Conservation (phyloP, 2,113 vertebrate species). For the Triplophysa dalaica region DNA sequence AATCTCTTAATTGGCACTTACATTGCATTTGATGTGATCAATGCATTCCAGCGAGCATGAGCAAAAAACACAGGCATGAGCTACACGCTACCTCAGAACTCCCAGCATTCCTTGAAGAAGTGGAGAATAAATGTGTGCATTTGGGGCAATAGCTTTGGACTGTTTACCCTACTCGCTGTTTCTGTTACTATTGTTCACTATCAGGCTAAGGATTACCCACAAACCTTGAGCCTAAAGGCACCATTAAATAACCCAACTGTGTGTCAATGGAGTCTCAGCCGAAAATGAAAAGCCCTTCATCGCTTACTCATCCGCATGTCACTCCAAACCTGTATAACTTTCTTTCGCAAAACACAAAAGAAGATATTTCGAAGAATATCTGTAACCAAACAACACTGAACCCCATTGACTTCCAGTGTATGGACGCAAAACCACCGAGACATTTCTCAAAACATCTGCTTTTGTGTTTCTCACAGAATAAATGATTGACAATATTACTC, state of each 20-base stretch:
- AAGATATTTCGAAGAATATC: no score
- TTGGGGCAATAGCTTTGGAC: slow-evolving; percentile 23
- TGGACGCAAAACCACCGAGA: no score
- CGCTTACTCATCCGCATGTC: no score
- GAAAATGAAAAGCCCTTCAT: no score
- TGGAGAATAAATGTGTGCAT: slow-evolving; percentile 19
- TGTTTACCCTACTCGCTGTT: not conserved
- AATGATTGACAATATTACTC: no score
- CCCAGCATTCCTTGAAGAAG: slow-evolving; percentile 23
- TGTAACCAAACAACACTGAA: no score
- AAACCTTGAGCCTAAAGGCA: slow-evolving; percentile 66
- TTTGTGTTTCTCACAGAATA: no score
- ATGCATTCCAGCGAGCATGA: not conserved
- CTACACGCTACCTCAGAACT: slow-evolving; percentile 28
- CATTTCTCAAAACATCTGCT: no score
- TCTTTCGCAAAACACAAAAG: no score
- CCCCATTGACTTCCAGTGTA: no score
- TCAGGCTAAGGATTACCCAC: slow-evolving; percentile 59
- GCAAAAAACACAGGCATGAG: not conserved
- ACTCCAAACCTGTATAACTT: no score
- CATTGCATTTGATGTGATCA: not conserved
- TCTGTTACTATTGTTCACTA: slow-evolving; percentile 40
- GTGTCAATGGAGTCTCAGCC: slow-evolving; percentile 13
- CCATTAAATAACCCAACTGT: slow-evolving; percentile 57
- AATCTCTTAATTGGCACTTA: not conserved